phyloP scores from a whole-genome alignment of 2,888 invertebrate genomes.

The Parochlus steinenii region DNA sequence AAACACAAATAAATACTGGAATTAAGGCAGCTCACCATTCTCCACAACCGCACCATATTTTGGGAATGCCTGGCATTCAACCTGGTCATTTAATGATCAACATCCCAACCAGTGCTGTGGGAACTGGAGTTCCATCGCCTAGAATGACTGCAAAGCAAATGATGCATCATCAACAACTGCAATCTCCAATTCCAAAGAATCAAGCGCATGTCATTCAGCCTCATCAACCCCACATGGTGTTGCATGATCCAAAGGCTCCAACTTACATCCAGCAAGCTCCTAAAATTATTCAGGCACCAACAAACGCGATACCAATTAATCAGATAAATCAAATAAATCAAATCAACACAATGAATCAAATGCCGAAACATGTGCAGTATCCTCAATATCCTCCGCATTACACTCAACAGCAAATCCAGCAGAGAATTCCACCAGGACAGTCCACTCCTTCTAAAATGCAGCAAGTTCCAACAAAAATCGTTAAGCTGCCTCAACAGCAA shows the following conservation, averaged over 20 bases:
- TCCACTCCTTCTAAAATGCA: no score
- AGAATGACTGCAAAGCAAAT: slow-evolving; percentile 9
- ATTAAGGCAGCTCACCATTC: no score
- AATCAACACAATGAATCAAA: no score
- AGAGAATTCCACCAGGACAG: not conserved
- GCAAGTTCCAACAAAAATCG: no score
- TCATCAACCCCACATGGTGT: no score
- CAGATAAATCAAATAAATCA: not conserved
- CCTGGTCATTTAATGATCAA: slow-evolving; percentile 10
- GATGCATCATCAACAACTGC: slow-evolving; percentile 6
- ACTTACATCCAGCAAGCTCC: slow-evolving; percentile 9
- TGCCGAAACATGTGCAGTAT: slow-evolving; percentile 9
- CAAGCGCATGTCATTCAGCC: no score
- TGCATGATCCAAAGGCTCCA: not conserved
- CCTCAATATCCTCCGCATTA: slow-evolving; percentile 10
- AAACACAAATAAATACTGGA: slow-evolving; percentile 10
- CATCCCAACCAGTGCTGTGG: slow-evolving; percentile 3
- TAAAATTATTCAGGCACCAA: slow-evolving; percentile 1
- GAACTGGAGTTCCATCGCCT: slow-evolving; percentile 3
- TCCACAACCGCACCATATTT: slow-evolving; percentile 5
- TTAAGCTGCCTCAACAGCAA: slow-evolving; percentile 1
- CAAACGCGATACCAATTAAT: not conserved
- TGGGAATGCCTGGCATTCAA: not conserved
- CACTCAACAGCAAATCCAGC: not conserved
- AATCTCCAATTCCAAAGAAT: not conserved